A percentile compares a stretch with the other conserved stretches of the same genome.
These are phyloP conservation scores for Hypomecis atomaria DNA, from an alignment of 2,888 invertebrate species.

Conservation along the genomic window DNA sequence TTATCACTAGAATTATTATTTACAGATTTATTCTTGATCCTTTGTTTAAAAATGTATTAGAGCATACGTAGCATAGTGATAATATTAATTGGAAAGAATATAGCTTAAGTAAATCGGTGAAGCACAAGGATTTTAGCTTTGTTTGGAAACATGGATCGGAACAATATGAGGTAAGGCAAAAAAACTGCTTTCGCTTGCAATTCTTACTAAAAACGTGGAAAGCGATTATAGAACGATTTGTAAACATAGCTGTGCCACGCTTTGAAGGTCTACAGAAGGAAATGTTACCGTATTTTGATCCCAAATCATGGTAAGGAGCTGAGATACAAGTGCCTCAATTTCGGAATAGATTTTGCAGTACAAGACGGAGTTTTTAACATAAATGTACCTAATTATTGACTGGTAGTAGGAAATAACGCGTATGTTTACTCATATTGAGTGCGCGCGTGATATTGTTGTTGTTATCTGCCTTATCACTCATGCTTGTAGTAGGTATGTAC, in stretches of 20 bases:
- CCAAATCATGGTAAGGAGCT: not conserved
- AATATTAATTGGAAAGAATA: constrained; percentile 49
- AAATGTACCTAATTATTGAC: not conserved
- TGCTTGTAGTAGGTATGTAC: not conserved
- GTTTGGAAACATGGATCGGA: constrained; percentile 73
- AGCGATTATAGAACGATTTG: constrained; percentile 17
- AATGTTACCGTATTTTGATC: not conserved
- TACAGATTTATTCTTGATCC: constrained; percentile 62
- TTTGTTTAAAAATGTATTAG: constrained; percentile 66
- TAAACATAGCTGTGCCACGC: constrained; percentile 23
- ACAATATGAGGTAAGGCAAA: constrained; percentile 76
- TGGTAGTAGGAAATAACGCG: not conserved
- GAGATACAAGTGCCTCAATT: not conserved
- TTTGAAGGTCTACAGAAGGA: not conserved
- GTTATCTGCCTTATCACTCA: constrained; percentile 46
- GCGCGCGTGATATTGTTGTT: constrained; percentile 49
- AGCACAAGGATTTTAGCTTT: constrained; percentile 40
- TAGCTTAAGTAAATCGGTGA: constrained; percentile 29
- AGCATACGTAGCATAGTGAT: constrained; percentile 51
- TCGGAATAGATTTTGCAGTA: not conserved
- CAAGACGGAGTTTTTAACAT: not conserved
- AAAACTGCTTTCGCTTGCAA: constrained; percentile 55
- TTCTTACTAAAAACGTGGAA: constrained; percentile 43
- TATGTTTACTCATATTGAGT: constrained; percentile 27
- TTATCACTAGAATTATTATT: constrained; percentile 68